Evolutionary conservation across 1,140 invertebrate species (phyloP).

Genomic region (Drosophila parvula): DNA sequence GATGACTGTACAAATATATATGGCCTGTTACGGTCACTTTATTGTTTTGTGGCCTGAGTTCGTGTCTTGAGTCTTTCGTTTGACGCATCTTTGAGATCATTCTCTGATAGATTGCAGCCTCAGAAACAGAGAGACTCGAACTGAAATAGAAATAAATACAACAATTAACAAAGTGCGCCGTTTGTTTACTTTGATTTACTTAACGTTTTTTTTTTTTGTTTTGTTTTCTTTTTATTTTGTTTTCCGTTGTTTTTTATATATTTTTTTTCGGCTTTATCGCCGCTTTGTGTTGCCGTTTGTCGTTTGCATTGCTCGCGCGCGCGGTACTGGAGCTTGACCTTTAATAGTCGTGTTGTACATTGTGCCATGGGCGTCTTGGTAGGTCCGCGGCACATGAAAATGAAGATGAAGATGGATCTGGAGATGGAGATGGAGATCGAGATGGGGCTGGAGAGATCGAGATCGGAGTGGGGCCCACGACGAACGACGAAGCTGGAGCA

Average conservation of each 20-base stretch:
- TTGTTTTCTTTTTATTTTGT: conserved; percentile 31
- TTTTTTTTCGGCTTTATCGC: conserved; percentile 23
- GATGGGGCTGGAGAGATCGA: conserved; percentile 17
- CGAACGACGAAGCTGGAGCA: conserved; percentile 49
- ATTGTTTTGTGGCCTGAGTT: conserved; percentile 49
- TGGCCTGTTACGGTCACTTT: conserved; percentile 27
- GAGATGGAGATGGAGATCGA: conserved; percentile 32
- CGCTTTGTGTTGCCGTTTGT: conserved; percentile 31
- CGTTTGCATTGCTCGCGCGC: conserved; percentile 24
- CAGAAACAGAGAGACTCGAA: conserved; percentile 18
- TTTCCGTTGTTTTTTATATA: conserved; percentile 2
- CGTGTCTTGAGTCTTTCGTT: conserved; percentile 75
- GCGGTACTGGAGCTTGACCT: conserved; percentile 57
- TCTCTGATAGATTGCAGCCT: conserved; percentile 53
- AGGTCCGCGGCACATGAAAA: conserved; percentile 29
- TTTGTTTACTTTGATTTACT: conserved; percentile 77
- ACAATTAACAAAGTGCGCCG: conserved; percentile 75
- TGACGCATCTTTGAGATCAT: conserved; percentile 60
- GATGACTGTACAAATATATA: conserved; percentile 35
- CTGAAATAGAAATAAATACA: conserved; percentile 52
- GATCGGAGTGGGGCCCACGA: conserved; percentile 14
- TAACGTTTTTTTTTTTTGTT: conserved; percentile 48
- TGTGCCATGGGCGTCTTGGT: conserved; percentile 66
- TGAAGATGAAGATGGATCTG: conserved; percentile 33
- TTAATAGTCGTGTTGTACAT: conserved; percentile 77